Percentiles rank a stretch among this genome's conserved stretches.
phyloP scores from a whole-genome alignment of 2,888 invertebrate species.

The Eupithecia insigniata region DNA sequence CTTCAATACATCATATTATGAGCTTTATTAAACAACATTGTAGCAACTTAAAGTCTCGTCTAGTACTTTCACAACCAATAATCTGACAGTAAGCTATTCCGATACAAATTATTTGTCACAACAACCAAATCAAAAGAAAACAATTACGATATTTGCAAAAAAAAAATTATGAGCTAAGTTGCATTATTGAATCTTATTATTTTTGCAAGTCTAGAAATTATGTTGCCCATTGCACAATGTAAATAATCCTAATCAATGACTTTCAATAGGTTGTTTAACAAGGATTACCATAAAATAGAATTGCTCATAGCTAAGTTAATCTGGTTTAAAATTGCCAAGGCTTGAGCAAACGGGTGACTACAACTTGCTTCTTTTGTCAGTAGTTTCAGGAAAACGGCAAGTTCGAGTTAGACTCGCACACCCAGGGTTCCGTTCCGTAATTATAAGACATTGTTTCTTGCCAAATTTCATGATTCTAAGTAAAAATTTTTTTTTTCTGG shows the following conservation, averaged over 20 bases:
- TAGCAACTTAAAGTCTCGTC: conserved; percentile 26
- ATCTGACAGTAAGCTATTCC: conserved; percentile 13
- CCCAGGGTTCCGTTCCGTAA: no score
- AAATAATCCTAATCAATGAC: conserved; percentile 8
- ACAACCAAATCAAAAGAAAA: conserved; percentile 15
- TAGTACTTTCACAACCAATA: background rate
- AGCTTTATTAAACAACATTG: background rate
- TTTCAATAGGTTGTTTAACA: background rate
- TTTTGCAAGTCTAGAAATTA: background rate
- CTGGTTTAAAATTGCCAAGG: background rate
- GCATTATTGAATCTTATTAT: background rate
- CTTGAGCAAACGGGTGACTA: background rate
- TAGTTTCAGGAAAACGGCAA: background rate
- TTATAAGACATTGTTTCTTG: no score
- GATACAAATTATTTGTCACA: conserved; percentile 28
- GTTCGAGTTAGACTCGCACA: no score
- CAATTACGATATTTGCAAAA: background rate
- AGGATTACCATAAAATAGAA: conserved; percentile 3
- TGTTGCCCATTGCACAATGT: background rate
- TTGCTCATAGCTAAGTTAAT: background rate
- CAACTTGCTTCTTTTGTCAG: background rate
- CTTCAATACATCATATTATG: no score
- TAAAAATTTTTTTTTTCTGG: no score
- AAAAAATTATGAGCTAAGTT: background rate
- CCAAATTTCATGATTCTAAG: no score